Base-by-base conservation (phyloP, 2,888 invertebrate species). In the Trissolcus brochymenae region DNA sequence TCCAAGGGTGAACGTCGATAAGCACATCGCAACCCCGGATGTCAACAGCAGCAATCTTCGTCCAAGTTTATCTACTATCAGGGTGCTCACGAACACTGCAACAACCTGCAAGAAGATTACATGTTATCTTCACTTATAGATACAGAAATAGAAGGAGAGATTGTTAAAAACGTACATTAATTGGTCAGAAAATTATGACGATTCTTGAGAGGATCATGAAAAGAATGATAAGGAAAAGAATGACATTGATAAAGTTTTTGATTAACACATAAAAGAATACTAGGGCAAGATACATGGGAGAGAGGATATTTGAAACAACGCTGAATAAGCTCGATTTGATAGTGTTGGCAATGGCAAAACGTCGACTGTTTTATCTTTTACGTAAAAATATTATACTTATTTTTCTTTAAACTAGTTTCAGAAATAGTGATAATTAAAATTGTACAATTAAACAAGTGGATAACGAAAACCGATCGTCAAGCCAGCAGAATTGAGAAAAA, bases 61-160 rank as follows among this genome's bases (percentile, higher is more conserved):
- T 7, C 97, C 97, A 19, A 94, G 90, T 85, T 91, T 93, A 87
- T 98, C 98, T 59, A 97, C 94, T 4, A 96, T 91, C 68, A 95
- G 86, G 61, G 95, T 93, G 2, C 96, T 93, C 0, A 93, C 87
- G 64, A 95, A 92, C 0, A 96, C 95, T 0, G 94, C 93, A 0
- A 93, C 82, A 0, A 96, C 94, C 75, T 75, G 46, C 16, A 46
- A 46, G 9, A 35, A 35, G 35, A 35, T 35, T 35, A 35, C 7
- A 3, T 7, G 29, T 35, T 35, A 35, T 35, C 9, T 9, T 35
- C 2, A 35, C 35, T 35, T 35, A 11, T 9, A 35, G 35, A 35
- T n/a, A n/a, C 35, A 25, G 35, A 35, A 35, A 29, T 6, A 29
- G 29, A 29, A 4, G 4, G 29, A 29, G 29, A 7, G 7, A 29